These are phyloP conservation scores for Resseliella maxima DNA, from an alignment of 2,888 invertebrate genomes.

Conservation along the genomic window DNA sequence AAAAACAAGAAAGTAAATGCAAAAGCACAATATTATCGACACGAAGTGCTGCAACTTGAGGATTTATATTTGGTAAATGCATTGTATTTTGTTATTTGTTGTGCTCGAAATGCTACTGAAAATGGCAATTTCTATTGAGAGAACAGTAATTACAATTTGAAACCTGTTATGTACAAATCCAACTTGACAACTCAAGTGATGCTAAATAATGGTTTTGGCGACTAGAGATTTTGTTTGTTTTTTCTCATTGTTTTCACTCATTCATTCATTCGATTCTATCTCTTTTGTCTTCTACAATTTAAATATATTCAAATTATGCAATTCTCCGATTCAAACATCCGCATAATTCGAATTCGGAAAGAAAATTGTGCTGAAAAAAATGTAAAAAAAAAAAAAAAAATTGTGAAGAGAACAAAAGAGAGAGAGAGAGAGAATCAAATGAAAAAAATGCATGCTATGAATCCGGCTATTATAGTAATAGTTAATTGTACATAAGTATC, in stretches of 20 bases:
- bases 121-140: background rate
- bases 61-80: background rate
- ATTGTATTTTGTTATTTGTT: background rate
- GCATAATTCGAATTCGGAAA: too few relatives aligned
- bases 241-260: too few relatives aligned
- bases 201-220: too few relatives aligned
- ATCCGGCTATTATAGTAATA: background rate
- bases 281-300: too few relatives aligned
- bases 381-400: background rate
- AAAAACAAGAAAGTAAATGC: background rate
- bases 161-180: too few relatives aligned
- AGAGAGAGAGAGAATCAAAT: too few relatives aligned
- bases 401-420: background rate
- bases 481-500: slow-evolving; percentile 22
- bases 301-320: too few relatives aligned
- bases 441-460: background rate
- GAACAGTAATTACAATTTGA: too few relatives aligned
- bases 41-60: background rate
- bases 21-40: background rate
- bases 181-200: too few relatives aligned
- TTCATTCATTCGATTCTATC: too few relatives aligned
- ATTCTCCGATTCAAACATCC: too few relatives aligned
- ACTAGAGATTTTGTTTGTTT: too few relatives aligned
- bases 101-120: background rate
- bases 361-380: background rate